These are phyloP conservation scores for Abrostola triplasia DNA, from an alignment of 2,888 invertebrate genomes.

Conservation along the genomic window DNA sequence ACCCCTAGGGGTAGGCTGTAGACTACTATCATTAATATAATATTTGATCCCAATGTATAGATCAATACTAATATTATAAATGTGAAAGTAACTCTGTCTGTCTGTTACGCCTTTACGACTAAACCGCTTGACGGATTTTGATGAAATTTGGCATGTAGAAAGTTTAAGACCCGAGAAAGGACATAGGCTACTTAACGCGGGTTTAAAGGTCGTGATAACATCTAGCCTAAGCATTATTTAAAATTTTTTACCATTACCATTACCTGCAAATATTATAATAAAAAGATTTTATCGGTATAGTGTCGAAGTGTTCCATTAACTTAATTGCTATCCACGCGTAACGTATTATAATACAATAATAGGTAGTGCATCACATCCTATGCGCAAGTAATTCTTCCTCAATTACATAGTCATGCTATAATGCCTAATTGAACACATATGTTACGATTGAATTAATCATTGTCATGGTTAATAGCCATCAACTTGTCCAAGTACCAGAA, in stretches of 20 bases:
- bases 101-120: no score
- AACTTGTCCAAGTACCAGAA: not conserved
- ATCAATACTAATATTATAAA: no score
- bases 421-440: conserved; percentile 1
- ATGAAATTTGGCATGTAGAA: no score
- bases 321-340: conserved; percentile 7
- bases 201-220: no score
- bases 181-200: no score
- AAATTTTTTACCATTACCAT: no score
- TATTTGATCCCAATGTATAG: not conserved
- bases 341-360: not conserved
- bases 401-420: conserved; percentile 9
- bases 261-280: conserved; percentile 8
- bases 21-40: no score
- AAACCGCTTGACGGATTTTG: no score
- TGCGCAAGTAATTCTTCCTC: conserved; percentile 11
- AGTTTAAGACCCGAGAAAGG: no score
- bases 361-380: not conserved
- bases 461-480: not conserved
- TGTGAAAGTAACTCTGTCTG: no score
- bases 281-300: not conserved
- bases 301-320: conserved; percentile 9
- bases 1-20: no score
- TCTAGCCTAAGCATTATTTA: no score
- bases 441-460: conserved; percentile 1